A percentile compares a stretch with the other conserved stretches of the same genome.
Evolutionary conservation across 2,888 invertebrate species (phyloP).

Genomic region (Ichneumon xanthorius): DNA sequence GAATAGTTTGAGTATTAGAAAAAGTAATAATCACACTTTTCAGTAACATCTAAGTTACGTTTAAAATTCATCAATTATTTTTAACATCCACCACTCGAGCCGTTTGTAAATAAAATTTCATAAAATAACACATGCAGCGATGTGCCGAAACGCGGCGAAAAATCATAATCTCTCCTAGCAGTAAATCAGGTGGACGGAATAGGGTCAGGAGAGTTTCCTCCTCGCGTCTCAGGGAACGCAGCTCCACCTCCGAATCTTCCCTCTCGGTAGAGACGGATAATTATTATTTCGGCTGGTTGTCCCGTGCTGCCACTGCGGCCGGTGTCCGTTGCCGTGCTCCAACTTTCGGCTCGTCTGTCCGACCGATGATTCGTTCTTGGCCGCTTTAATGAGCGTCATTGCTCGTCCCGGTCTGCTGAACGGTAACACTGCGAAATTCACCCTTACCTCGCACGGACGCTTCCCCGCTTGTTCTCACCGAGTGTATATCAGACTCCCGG

Average conservation of each 20-base stretch:
- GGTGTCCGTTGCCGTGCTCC: constrained; percentile 40
- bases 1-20: no score
- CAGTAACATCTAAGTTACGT: no score
- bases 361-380: constrained; percentile 50
- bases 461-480: constrained; percentile 14
- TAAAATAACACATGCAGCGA: constrained; percentile 12
- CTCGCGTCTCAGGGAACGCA: constrained; percentile 49
- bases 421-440: constrained; percentile 14
- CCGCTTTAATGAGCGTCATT: constrained; percentile 56
- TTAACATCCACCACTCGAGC: no score
- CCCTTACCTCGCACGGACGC: constrained; percentile 6
- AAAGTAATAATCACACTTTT: no score
- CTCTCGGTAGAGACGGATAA: constrained; percentile 55
- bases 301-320: constrained; percentile 6
- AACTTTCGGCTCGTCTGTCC: constrained; percentile 34
- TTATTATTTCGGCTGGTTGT: constrained; percentile 53
- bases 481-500: constrained; percentile 10
- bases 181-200: constrained; percentile 66
- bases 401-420: constrained; percentile 31
- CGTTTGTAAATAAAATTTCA: constrained; percentile 18
- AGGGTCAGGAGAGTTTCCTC: constrained; percentile 66
- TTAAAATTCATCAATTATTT: no score
- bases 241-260: constrained; percentile 18
- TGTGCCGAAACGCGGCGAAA: constrained; percentile 1
- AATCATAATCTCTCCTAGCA: constrained; percentile 44